Percentiles rank a stretch among this genome's conserved stretches.
These are phyloP conservation scores for Plebejus melissa DNA, from an alignment of 2,888 invertebrate genomes.

Conservation along the genomic window DNA sequence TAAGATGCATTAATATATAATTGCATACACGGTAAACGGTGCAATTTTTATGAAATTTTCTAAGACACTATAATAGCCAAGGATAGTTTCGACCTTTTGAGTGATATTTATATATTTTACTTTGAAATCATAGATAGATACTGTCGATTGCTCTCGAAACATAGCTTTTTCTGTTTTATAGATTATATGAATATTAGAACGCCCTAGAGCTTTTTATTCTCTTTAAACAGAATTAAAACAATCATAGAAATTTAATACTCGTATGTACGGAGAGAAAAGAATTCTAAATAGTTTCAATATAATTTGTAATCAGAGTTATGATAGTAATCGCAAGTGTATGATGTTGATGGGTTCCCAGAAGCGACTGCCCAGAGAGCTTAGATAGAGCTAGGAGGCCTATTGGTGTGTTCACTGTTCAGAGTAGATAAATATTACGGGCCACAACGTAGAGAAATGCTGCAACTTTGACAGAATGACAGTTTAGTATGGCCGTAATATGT, in stretches of 20 bases:
- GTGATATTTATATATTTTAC: no score
- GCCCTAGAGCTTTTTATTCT: not conserved
- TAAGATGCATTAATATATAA: no score
- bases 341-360: not conserved
- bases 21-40: no score
- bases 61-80: no score
- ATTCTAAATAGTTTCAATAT: not conserved
- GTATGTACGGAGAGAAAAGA: not conserved
- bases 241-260: not conserved
- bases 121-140: not conserved
- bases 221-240: not conserved
- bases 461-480: no score
- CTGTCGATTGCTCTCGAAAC: not conserved
- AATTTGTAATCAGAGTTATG: not conserved
- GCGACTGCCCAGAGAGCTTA: not conserved
- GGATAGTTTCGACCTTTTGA: no score
- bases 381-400: not conserved
- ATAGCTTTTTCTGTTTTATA: not conserved
- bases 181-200: not conserved
- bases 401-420: no score
- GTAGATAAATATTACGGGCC: no score
- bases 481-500: no score
- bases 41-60: no score
- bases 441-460: no score
- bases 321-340: constrained; percentile 6